Evolutionary conservation across 2,113 vertebrate species (phyloP), one percentile per base, ranked within the genome.

Genomic region (Pachyramphus minor): DNA sequence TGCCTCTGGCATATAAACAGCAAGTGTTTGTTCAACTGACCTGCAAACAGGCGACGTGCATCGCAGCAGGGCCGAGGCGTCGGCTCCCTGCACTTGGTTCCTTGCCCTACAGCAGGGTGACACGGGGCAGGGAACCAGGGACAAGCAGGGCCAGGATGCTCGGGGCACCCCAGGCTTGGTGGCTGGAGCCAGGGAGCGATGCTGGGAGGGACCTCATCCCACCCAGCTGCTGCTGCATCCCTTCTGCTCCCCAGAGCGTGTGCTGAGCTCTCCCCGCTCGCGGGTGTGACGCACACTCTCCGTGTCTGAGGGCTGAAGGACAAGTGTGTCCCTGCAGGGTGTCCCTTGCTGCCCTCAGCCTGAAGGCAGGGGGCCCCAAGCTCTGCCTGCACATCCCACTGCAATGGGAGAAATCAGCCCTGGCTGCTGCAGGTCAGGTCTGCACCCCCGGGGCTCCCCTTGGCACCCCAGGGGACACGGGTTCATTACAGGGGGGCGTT

Each of bases 1-100:
- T 93, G 93, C 96, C 90, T 84, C 89, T 91, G 95, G 96, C 91
- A 44, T 50, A 91, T 84, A 95, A 97, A 96, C 95, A 96, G 89
- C 95, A 95, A 96, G 95, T 94, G 79, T 96, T 95, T 93, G 89
- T 94, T 94, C 95, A 96, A 94, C 84, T 94, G 92, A 95, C 92
- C 92, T 90, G 95, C 89, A 63, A 96, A 87, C 81, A 66, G 84
- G 67, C n/a, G 18, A 77, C 16, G 8, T 35, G 52, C 84, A 63
- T 12, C 0, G 5, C 84, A 89, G 77, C 1, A 1, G 62, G 71
- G 81, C 87, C 3, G 1, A 42, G 23, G 55, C 0, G 0, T 67
- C 4, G 0, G 59, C 81, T 80, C 72, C 88, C 47, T 1, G 4
- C 47, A 35, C 66, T 17, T 20, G 20, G 10, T 55, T 86, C 45